A percentile compares a stretch with the other conserved stretches of the same genome.
These are phyloP conservation scores for Parus major DNA, from an alignment of 2,113 vertebrate species.

Conservation along the genomic window DNA sequence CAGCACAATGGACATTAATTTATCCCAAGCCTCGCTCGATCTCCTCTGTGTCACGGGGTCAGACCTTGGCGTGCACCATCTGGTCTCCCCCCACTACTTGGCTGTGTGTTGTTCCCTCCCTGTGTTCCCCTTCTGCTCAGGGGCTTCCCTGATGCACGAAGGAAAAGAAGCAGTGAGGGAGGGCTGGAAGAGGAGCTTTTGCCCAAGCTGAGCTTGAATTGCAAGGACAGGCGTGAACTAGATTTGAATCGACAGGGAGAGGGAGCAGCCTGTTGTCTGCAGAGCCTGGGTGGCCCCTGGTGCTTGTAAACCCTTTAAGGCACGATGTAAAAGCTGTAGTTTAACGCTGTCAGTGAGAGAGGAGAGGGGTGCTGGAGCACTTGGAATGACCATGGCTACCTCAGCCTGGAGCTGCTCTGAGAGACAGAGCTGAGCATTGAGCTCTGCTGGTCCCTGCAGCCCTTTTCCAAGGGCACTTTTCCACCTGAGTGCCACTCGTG, in stretches of 20 bases:
- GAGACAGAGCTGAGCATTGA: background rate
- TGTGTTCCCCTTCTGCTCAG: background rate
- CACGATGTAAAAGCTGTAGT: background rate
- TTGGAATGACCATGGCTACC: background rate
- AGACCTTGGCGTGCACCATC: slow-evolving; percentile 8
- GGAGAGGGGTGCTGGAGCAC: background rate
- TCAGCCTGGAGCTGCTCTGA: background rate
- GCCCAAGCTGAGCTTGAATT: background rate
- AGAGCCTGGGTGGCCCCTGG: slow-evolving; percentile 48
- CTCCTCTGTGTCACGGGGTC: background rate
- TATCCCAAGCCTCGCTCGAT: background rate
- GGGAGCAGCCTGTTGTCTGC: slow-evolving; percentile 1
- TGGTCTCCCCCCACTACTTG: background rate
- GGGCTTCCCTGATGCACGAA: background rate
- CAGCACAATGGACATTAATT: slow-evolving; percentile 27
- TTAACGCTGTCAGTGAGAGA: background rate
- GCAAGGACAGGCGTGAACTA: slow-evolving; percentile 38
- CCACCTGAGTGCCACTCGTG: fast-evolving
- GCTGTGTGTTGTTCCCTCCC: background rate
- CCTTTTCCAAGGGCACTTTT: background rate
- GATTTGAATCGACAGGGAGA: background rate
- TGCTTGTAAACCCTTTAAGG: slow-evolving; percentile 62
- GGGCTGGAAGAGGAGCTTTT: background rate
- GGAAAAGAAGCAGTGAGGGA: background rate
- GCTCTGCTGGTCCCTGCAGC: background rate